Percentiles rank a stretch among this genome's conserved stretches.
Evolutionary conservation across 1,140 invertebrate species (phyloP).

Genomic region (Apolygus lucorum): DNA sequence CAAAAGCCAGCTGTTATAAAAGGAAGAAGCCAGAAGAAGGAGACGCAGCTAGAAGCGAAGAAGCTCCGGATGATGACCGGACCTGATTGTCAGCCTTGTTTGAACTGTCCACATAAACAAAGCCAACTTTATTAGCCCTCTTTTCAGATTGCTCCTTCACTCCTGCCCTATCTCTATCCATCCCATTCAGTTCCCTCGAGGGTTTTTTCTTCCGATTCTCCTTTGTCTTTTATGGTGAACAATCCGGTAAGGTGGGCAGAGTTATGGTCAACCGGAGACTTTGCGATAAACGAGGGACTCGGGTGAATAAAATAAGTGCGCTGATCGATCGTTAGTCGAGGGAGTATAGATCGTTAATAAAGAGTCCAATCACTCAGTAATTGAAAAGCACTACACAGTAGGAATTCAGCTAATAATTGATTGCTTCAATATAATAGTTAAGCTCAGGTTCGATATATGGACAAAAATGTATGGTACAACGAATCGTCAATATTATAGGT

Average conservation of each 20-base stretch:
- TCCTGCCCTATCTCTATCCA: background rate
- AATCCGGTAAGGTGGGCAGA: background rate
- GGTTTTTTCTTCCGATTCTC: background rate
- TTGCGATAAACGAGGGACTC: background rate
- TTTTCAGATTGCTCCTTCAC: background rate
- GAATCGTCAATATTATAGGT: too few species aligned
- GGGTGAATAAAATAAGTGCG: background rate
- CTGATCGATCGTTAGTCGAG: background rate
- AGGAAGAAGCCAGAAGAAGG: background rate
- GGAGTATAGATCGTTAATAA: too few species aligned
- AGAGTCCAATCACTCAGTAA: too few species aligned
- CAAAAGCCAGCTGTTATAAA: background rate
- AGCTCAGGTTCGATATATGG: too few species aligned
- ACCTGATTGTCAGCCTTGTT: constrained; percentile 14
- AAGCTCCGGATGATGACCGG: background rate
- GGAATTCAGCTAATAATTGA: too few species aligned
- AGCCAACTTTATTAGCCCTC: constrained; percentile 1
- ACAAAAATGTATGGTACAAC: too few species aligned
- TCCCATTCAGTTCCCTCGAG: background rate
- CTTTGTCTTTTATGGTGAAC: background rate
- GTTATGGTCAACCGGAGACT: background rate
- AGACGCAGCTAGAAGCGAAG: background rate
- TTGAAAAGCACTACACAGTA: too few species aligned
- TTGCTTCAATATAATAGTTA: too few species aligned
- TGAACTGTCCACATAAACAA: constrained; percentile 13